These are phyloP conservation scores for Aelia acuminata DNA, from an alignment of 2,888 invertebrate genomes.

Conservation along the genomic window DNA sequence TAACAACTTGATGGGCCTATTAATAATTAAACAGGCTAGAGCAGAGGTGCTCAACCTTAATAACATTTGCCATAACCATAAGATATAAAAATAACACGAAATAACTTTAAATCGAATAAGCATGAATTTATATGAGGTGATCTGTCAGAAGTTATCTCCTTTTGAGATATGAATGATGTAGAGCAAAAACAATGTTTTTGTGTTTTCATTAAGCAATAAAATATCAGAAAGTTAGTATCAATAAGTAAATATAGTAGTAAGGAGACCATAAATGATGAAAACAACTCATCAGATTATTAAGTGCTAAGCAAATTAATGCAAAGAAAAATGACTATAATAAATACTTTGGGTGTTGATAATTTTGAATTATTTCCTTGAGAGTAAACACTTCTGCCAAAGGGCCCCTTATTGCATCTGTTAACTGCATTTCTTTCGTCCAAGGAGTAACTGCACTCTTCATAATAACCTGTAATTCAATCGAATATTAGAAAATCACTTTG, in stretches of 20 bases:
- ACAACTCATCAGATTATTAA: neutral
- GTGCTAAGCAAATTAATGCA: neutral
- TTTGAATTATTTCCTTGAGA: conserved; percentile 86
- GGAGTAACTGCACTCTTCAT: conserved; percentile 83
- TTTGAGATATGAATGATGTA: too few relatives aligned
- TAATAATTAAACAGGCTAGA: too few relatives aligned
- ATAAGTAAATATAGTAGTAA: neutral
- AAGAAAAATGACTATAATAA: neutral
- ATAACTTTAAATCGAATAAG: too few relatives aligned
- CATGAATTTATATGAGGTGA: too few relatives aligned
- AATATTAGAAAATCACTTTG: neutral
- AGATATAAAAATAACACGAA: too few relatives aligned
- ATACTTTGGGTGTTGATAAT: conserved; percentile 84
- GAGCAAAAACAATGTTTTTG: too few relatives aligned
- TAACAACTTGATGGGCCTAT: too few relatives aligned
- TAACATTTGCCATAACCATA: too few relatives aligned
- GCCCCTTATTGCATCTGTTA: conserved; percentile 92
- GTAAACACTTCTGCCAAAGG: conserved; percentile 92
- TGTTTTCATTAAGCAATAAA: neutral
- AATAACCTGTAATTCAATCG: conserved; percentile 68
- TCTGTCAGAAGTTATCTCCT: too few relatives aligned
- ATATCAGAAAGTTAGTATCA: neutral
- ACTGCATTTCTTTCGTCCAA: conserved; percentile 85
- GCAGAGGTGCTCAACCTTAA: too few relatives aligned
- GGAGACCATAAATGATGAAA: neutral